phyloP scores from a whole-genome alignment of 2,797 vertebrate species.

The Spheniscus humboldti region DNA sequence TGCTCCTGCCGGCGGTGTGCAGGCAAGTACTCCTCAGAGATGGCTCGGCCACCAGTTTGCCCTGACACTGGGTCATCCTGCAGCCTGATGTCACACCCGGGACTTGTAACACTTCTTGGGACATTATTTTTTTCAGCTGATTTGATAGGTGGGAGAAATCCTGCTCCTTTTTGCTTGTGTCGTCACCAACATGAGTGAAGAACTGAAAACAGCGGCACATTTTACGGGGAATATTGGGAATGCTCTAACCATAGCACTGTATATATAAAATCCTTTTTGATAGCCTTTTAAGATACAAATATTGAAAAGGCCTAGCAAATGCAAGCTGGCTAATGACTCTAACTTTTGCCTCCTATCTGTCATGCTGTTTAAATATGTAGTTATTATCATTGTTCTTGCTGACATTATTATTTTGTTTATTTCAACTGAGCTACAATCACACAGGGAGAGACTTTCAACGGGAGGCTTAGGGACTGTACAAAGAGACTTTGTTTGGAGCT shows the following conservation, averaged over 20 bases:
- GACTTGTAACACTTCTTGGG: background rate
- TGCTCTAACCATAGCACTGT: background rate
- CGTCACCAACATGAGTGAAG: background rate
- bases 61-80: background rate
- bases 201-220: background rate
- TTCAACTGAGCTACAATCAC: background rate
- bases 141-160: background rate
- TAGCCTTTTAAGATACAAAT: background rate
- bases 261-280: background rate
- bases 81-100: accelerated
- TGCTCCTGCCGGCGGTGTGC: no score
- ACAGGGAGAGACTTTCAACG: background rate
- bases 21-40: accelerated
- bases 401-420: background rate
- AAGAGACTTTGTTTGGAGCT: background rate
- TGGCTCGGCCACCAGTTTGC: background rate
- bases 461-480: background rate
- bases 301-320: background rate
- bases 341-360: background rate
- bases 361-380: background rate
- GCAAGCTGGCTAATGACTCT: background rate
- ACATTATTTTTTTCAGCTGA: background rate
- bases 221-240: background rate
- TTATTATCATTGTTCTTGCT: background rate
- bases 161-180: background rate